Conservation (phyloP, 2,797 vertebrate genomes). For the Syngnathus rostellatus region DNA sequence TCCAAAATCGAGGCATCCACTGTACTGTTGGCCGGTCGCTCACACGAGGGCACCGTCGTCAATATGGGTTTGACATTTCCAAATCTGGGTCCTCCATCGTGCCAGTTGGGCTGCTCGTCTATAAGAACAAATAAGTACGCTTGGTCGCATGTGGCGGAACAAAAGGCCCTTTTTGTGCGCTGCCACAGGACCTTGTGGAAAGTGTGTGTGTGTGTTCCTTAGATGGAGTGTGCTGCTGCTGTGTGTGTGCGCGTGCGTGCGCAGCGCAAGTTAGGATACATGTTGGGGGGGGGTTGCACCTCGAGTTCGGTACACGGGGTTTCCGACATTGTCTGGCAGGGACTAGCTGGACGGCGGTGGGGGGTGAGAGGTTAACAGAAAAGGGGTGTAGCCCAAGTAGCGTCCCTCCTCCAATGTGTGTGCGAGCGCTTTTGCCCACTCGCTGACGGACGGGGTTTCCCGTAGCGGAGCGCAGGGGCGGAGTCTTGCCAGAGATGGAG, state of each 20-base stretch:
- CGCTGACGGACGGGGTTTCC: conserved; percentile 73
- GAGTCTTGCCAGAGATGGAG: conserved; percentile 52
- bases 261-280: conserved; percentile 5
- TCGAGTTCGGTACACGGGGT: conserved; percentile 73
- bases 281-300: conserved; percentile 48
- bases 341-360: conserved; percentile 70
- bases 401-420: conserved; percentile 39
- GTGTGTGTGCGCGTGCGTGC: conserved; percentile 8
- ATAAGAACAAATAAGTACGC: background rate
- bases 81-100: background rate
- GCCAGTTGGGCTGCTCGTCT: background rate
- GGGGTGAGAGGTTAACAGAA: conserved; percentile 68
- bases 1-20: background rate
- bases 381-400: conserved; percentile 70
- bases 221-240: conserved; percentile 6
- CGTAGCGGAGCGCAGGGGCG: conserved; percentile 63
- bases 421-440: conserved; percentile 23
- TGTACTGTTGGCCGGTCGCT: background rate
- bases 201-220: conserved; percentile 44
- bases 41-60: background rate
- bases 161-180: conserved; percentile 64
- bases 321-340: conserved; percentile 76
- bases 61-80: background rate
- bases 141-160: conserved; percentile 39
- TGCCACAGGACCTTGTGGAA: conserved; percentile 41